Evolutionary conservation across 1,140 invertebrate genomes (phyloP), one percentile per base, ranked within the genome.

Genomic region (Eulimnadia texana): DNA sequence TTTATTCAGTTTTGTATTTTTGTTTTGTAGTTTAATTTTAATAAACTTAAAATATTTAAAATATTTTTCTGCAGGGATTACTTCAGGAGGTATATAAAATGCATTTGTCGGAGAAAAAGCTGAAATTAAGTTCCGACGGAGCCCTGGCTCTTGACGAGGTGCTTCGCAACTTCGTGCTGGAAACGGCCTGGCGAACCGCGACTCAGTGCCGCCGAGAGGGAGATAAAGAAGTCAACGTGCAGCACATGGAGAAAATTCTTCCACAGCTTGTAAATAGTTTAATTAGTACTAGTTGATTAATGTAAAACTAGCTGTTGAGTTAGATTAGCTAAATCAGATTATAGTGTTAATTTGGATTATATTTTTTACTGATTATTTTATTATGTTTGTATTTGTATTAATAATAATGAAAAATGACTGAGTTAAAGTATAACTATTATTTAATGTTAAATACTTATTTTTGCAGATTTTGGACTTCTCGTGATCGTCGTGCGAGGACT

Each of bases 191-290:
- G 55, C 24, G 55, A 22, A 29, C 2, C 28, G 33, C 33, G 16
- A 57, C 25, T 13, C 55, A 57, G 33, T 27, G 27, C 33, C 24
- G 19, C 28, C 25, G 33, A 29, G 55, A 57, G 29, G 55, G 55
- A 27, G 3, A 22, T 13, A 57, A 29, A 11, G 20, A 42, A 19
- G 55, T 22, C 28, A 57, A 29, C 20, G 27, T 57, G 6, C 24
- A 57, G 16, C 55, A 57, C 19, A 16, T 57, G 9, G 55, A 57
- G 29, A 57, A 57, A 57, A 33, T 57, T 1, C n/a, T 57, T 0
- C 55, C 55, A 19, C 55, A 57, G 55, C 28, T 57, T 9, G 55
- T 57, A 57, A 6, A 16, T 42, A 9, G 16, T 9, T 42, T 42
- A 16, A 9, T 16, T 42, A 9, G 33, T 42, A 42, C n/a, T n/a